phyloP scores from a whole-genome alignment of 2,888 invertebrate genomes.

The Gymnocheta viridis region DNA sequence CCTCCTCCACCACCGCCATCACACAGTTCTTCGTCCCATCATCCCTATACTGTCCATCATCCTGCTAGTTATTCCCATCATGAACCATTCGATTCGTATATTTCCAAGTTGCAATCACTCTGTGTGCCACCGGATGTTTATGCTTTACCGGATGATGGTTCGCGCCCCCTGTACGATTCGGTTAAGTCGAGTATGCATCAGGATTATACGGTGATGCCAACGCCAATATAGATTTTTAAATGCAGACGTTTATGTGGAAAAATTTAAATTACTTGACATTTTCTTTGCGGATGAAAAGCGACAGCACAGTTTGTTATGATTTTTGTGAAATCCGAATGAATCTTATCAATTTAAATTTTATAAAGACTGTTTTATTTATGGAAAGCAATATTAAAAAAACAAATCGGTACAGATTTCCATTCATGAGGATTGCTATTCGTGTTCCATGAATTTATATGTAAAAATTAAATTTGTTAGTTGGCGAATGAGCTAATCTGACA shows the following conservation, averaged over 20 bases:
- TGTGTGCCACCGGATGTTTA: conserved; percentile 91
- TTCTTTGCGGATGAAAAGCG: not conserved
- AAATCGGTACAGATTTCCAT: no score
- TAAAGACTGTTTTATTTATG: no score
- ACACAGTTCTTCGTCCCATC: conserved; percentile 71
- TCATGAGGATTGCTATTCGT: no score
- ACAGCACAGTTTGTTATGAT: no score
- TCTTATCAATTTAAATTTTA: no score
- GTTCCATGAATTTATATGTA: no score
- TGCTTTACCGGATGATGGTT: conserved; percentile 90
- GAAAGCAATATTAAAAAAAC: no score
- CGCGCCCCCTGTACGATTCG: conserved; percentile 93
- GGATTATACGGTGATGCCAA: conserved; percentile 92
- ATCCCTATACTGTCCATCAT: conserved; percentile 80
- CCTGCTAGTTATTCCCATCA: conserved; percentile 84
- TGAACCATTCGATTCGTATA: conserved; percentile 96
- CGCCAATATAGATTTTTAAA: conserved; percentile 88
- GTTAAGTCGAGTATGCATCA: conserved; percentile 93
- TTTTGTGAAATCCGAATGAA: no score
- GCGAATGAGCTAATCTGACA: no score
- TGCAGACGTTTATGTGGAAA: not conserved
- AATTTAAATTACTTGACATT: not conserved
- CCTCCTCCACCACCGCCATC: conserved; percentile 74
- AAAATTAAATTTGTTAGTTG: no score
- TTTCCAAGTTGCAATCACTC: conserved; percentile 94